Evolutionary conservation across 1,140 invertebrate genomes (phyloP), one percentile per base, ranked within the genome.

Genomic region (Phenacoccus solenopsis): DNA sequence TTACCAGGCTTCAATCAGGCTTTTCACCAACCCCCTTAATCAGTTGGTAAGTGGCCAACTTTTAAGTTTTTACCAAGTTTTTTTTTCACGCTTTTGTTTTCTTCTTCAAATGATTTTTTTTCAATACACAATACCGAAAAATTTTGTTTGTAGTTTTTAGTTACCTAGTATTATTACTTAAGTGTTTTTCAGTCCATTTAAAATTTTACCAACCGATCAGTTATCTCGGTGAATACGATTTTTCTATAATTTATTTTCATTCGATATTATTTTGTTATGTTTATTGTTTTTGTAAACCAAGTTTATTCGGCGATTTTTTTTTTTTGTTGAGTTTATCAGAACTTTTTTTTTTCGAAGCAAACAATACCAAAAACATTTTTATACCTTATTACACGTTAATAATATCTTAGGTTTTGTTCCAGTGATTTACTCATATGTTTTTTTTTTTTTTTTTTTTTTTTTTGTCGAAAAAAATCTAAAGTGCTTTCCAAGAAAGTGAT

Each of bases 1-100:
- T 67, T 74, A 24, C 74, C 74, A 27, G 49, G 73, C 7, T 74
- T 74, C 56, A 73, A 72, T 59, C 74, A 74, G 69, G 73, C 73
- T 64, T 74, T 74, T 68, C 72, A 74, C 22, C 73, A 73, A 35
- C 73, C 70, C 68, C 74, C 70, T 28, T 69, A 68, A 69, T 68
- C 38, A 49, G 38, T 49, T 49, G 38, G 38, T 49, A 49, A 49
- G 38, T 49, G 38, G 20, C 16, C 30, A 13, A 32, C n/a, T n/a
- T n/a, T n/a, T n/a, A n/a, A n/a, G n/a, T n/a, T n/a, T n/a, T n/a
- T n/a, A 49, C 38, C 38, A 49, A 49, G 12, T 64, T 64, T 64
- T 64, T 22, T 64, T 64, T 2, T 64, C 3, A 5, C 59, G 32
- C 16, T 64, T 64, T 24, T 64, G 22, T 64, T 64, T 24, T 5